phyloP scores from a whole-genome alignment of 2,888 invertebrate genomes.

The Athalia circularis region DNA sequence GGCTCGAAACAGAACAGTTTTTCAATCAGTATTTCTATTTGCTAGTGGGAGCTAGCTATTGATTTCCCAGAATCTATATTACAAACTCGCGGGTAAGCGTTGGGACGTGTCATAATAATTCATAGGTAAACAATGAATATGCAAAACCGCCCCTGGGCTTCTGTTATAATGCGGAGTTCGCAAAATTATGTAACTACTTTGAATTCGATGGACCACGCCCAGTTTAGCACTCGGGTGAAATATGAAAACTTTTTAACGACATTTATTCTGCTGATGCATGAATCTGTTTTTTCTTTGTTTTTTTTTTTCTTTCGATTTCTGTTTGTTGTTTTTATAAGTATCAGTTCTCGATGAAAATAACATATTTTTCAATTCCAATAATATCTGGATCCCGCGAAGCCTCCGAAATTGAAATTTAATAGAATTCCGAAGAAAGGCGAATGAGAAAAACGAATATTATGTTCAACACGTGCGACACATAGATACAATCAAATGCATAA shows the following conservation, averaged over 20 bases:
- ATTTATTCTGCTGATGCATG: slow-evolving; percentile 7
- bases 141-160: slow-evolving; percentile 34
- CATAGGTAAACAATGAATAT: slow-evolving; percentile 45
- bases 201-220: slow-evolving; percentile 39
- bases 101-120: slow-evolving; percentile 42
- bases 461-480: background rate
- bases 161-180: slow-evolving; percentile 36
- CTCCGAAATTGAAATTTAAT: no score
- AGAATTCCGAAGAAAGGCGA: background rate
- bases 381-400: no score
- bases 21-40: slow-evolving; percentile 25
- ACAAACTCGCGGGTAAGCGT: slow-evolving; percentile 35
- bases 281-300: background rate
- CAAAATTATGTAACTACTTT: slow-evolving; percentile 37
- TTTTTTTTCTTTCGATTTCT: background rate
- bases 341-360: no score
- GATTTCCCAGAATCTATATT: slow-evolving; percentile 38
- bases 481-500: background rate
- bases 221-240: background rate
- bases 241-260: slow-evolving; percentile 8
- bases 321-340: no score
- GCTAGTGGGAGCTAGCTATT: slow-evolving; percentile 10
- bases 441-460: background rate
- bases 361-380: no score
- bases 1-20: background rate